These are phyloP conservation scores for Lonchura striata DNA, from an alignment of 2,113 vertebrate genomes.

Conservation along the genomic window DNA sequence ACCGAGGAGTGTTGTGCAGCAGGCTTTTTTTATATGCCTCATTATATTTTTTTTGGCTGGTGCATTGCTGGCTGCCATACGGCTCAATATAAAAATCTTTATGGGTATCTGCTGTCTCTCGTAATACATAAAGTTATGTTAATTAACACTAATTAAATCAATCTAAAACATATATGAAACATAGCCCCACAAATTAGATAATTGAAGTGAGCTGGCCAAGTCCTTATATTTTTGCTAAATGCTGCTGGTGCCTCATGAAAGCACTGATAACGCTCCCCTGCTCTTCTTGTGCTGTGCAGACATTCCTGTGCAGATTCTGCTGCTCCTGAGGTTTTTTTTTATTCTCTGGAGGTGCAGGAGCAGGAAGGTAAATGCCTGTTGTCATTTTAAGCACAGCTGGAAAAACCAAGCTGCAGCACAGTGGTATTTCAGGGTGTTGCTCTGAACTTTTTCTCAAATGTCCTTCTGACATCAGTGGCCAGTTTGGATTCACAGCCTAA, in stretches of 20 bases:
- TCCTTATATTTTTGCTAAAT: background rate
- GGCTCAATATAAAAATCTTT: conserved; percentile 28
- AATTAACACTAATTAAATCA: conserved; percentile 21
- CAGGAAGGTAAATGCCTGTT: background rate
- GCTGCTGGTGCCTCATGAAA: background rate
- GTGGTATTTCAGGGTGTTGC: background rate
- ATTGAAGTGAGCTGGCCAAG: background rate
- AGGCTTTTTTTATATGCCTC: conserved; percentile 30
- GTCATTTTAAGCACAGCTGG: background rate
- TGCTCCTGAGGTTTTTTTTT: background rate
- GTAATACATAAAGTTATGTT: conserved; percentile 31
- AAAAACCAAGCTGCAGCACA: background rate
- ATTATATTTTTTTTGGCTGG: conserved; percentile 41
- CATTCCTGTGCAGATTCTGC: background rate
- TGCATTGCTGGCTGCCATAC: conserved; percentile 31
- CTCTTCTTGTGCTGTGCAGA: background rate
- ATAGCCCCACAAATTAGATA: conserved; percentile 1
- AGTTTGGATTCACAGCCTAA: background rate
- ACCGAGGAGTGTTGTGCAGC: conserved; percentile 3
- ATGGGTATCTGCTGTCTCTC: conserved; percentile 50
- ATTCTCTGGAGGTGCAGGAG: background rate
- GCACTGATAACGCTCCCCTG: background rate
- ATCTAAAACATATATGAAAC: conserved; percentile 3
- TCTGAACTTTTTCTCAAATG: background rate
- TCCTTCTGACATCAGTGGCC: background rate